These are phyloP conservation scores for Plagodis dolabraria DNA, from an alignment of 2,888 invertebrate species.

Conservation along the genomic window DNA sequence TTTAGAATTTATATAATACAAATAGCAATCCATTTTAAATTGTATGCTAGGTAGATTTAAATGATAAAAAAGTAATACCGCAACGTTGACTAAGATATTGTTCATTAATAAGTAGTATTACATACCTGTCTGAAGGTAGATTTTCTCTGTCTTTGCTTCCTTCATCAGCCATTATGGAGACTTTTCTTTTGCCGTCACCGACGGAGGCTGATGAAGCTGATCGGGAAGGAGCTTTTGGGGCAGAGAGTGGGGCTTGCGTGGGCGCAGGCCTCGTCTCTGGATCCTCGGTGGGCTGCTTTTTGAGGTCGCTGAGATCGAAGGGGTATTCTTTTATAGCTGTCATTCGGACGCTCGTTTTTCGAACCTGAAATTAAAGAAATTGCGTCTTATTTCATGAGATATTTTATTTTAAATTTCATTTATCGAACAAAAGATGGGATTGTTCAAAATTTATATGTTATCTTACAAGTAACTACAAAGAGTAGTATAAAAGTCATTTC, in stretches of 20 bases:
- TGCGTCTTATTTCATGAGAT: neutral
- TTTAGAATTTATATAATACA: too few relatives aligned
- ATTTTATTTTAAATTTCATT: too few relatives aligned
- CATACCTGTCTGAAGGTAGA: conserved; percentile 86
- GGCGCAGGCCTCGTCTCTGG: conserved; percentile 36
- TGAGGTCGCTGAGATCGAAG: conserved; percentile 77
- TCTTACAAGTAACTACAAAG: too few relatives aligned
- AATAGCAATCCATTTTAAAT: too few relatives aligned
- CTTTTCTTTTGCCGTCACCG: conserved; percentile 82
- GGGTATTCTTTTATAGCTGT: conserved; percentile 82
- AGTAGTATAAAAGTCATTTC: too few relatives aligned
- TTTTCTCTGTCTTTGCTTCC: conserved; percentile 87
- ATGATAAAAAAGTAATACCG: neutral
- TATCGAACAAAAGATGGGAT: too few relatives aligned
- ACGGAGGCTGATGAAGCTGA: conserved; percentile 43
- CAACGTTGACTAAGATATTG: neutral
- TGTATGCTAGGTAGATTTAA: neutral
- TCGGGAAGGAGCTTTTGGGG: conserved; percentile 27
- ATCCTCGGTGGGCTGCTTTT: conserved; percentile 56
- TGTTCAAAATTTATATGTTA: too few relatives aligned
- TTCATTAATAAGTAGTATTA: neutral
- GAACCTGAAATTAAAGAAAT: conserved; percentile 62
- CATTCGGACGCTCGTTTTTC: conserved; percentile 82
- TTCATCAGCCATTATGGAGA: conserved; percentile 86
- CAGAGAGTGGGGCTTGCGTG: conserved; percentile 32